phyloP scores from a whole-genome alignment of 2,888 invertebrate species.

The Yponomeuta cagnagella region DNA sequence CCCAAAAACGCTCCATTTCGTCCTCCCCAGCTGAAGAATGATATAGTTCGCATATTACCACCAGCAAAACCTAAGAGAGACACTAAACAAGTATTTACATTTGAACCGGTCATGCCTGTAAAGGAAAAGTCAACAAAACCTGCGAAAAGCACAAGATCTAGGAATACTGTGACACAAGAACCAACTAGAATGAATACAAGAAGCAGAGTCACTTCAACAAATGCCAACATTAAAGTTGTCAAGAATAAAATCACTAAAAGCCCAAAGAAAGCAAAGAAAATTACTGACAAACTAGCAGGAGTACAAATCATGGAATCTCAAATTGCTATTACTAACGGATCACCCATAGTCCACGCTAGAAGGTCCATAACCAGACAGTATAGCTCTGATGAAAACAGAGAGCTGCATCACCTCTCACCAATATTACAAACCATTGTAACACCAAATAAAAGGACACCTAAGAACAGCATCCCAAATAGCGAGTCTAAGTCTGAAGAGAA shows the following conservation, averaged over 20 bases:
- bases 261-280: constrained; percentile 9
- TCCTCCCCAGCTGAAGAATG: constrained; percentile 23
- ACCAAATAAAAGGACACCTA: constrained; percentile 31
- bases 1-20: constrained; percentile 51
- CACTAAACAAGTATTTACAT: constrained; percentile 21
- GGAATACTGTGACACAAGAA: background rate
- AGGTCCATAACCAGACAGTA: background rate
- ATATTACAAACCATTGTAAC: background rate
- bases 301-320: background rate
- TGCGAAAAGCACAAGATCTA: constrained; percentile 1
- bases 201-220: background rate
- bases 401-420: background rate
- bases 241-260: constrained; percentile 1
- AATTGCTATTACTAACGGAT: background rate
- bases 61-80: constrained; percentile 28
- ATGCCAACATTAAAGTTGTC: background rate
- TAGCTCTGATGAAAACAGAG: background rate
- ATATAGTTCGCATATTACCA: constrained; percentile 16
- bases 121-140: background rate
- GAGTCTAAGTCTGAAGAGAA: constrained; percentile 56
- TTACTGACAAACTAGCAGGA: background rate
- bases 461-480: constrained; percentile 45
- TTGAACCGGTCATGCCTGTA: background rate
- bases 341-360: background rate
- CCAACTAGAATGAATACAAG: background rate